These are phyloP conservation scores for Petrocephalus microphthalmus DNA, from an alignment of 2,113 vertebrate species.

Conservation along the genomic window DNA sequence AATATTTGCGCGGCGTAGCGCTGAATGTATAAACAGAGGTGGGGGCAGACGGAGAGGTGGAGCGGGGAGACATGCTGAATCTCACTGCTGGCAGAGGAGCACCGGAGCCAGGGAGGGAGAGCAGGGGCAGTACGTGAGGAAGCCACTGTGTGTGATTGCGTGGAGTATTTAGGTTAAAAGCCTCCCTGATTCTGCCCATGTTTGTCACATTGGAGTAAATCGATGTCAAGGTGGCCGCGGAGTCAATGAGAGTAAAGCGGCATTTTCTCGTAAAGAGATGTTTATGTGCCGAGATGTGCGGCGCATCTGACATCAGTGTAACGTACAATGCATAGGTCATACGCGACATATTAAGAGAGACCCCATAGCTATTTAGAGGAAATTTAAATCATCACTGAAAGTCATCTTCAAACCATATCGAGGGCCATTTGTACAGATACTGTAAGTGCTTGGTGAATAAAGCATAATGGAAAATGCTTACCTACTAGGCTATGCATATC, in stretches of 20 bases:
- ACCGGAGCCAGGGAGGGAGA: conserved; percentile 37
- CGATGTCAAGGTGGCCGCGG: not conserved
- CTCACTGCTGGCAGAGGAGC: conserved; percentile 44
- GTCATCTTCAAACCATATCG: not conserved
- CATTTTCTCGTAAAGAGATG: not conserved
- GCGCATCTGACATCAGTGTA: not conserved
- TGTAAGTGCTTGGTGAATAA: not conserved
- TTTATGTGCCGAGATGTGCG: not conserved
- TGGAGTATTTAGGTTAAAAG: conserved; percentile 50
- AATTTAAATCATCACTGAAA: not conserved
- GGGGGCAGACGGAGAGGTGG: conserved; percentile 16
- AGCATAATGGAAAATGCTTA: not conserved
- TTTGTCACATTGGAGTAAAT: conserved; percentile 27
- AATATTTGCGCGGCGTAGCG: conserved; percentile 37
- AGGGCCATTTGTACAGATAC: not conserved
- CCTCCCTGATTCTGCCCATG: conserved; percentile 30
- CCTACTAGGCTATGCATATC: not conserved
- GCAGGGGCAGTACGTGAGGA: conserved; percentile 42
- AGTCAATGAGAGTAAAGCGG: not conserved
- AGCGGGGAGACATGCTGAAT: conserved; percentile 36
- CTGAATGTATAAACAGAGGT: conserved; percentile 39
- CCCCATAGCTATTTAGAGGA: not conserved
- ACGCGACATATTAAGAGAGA: not conserved
- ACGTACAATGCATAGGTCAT: not conserved
- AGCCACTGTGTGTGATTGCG: conserved; percentile 38